A percentile compares a stretch with the other conserved stretches of the same genome.
These are phyloP conservation scores for Acrocyrtus sp. DNA, from an alignment of 2,888 invertebrate genomes.

Conservation along the genomic window DNA sequence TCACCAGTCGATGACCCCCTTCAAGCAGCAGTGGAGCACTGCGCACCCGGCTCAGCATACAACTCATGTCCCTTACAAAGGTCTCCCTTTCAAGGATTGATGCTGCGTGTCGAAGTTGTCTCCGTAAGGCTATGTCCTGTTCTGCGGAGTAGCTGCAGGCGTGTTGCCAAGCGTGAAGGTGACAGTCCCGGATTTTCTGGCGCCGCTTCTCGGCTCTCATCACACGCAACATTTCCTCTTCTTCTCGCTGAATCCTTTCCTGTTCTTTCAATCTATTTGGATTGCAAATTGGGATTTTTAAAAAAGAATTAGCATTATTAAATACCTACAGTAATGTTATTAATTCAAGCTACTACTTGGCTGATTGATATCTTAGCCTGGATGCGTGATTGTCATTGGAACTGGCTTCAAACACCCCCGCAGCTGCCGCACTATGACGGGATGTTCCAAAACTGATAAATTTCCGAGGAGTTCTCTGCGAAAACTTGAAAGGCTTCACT, in stretches of 20 bases:
- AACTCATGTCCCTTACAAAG: constrained; percentile 55
- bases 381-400: constrained; percentile 62
- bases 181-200: constrained; percentile 54
- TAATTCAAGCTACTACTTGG: constrained; percentile 49
- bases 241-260: constrained; percentile 53
- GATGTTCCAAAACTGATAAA: constrained; percentile 59
- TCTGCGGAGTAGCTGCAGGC: constrained; percentile 50
- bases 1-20: constrained; percentile 44
- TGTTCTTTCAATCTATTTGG: constrained; percentile 29
- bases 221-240: constrained; percentile 57
- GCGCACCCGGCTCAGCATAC: constrained; percentile 59
- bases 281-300: no score
- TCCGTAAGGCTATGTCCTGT: constrained; percentile 61
- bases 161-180: constrained; percentile 60
- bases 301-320: background rate
- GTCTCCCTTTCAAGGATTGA: constrained; percentile 60
- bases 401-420: constrained; percentile 60
- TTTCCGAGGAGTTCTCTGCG: constrained; percentile 18
- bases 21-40: constrained; percentile 61
- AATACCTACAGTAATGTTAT: background rate
- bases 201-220: constrained; percentile 57
- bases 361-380: constrained; percentile 57
- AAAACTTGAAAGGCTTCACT: constrained; percentile 35
- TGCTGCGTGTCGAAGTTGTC: constrained; percentile 60
- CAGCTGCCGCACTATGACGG: constrained; percentile 48